Conservation (phyloP, 2,888 invertebrate species). For the Melangyna quadrimaculata region DNA sequence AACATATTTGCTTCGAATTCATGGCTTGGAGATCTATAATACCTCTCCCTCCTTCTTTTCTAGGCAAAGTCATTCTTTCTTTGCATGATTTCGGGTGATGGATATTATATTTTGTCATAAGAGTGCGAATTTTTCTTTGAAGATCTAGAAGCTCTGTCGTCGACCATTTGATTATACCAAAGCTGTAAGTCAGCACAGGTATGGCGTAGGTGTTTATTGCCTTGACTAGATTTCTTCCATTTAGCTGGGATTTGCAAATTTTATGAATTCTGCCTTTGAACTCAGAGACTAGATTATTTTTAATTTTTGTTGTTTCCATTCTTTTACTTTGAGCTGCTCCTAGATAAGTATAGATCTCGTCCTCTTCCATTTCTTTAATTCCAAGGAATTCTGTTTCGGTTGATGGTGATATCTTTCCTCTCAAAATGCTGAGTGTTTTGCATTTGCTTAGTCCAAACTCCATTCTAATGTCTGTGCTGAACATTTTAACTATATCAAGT, state of each 20-base stretch:
- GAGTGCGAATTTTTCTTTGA: not conserved
- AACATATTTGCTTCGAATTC: not conserved
- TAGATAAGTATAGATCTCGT: not conserved
- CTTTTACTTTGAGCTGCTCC: not conserved
- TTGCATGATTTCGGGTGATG: not conserved
- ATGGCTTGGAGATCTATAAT: too few species aligned
- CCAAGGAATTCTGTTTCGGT: not conserved
- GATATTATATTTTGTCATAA: not conserved
- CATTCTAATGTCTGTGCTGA: too few species aligned
- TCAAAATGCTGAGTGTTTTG: not conserved
- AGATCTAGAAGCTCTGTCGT: not conserved
- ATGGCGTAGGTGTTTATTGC: not conserved
- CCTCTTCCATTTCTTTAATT: not conserved
- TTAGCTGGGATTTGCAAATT: not conserved
- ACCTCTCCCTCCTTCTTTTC: not conserved
- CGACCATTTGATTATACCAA: not conserved
- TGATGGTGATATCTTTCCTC: not conserved
- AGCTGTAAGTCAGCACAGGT: not conserved
- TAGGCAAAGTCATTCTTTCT: not conserved
- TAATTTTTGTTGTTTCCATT: not conserved
- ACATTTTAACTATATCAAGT: too few species aligned
- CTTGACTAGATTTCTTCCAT: not conserved
- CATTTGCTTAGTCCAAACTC: not conserved
- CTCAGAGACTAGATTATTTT: too few species aligned
- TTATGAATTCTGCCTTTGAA: too few species aligned